Conservation (phyloP, 2,113 vertebrate species). For the Microcebus ravelobensis region DNA sequence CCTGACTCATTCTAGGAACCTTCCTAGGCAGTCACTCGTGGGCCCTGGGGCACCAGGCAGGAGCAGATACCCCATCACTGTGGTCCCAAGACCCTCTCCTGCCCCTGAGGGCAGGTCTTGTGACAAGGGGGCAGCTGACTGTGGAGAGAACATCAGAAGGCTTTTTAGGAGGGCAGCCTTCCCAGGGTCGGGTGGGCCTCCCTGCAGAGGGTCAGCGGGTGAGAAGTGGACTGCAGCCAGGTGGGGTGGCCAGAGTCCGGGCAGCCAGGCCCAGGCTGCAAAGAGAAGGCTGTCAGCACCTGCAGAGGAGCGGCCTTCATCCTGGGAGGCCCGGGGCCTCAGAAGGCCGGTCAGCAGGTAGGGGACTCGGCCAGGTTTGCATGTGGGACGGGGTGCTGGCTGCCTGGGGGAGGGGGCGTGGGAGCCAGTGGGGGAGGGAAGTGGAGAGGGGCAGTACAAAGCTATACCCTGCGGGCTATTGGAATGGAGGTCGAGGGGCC, state of each 20-base stretch:
- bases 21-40: background rate
- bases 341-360: rapidly evolving
- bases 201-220: background rate
- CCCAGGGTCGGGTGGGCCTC: background rate
- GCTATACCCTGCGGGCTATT: rapidly evolving
- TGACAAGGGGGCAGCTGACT: background rate
- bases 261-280: background rate
- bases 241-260: background rate
- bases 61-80: background rate
- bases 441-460: background rate
- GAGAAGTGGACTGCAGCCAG: background rate
- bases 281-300: background rate
- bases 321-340: background rate
- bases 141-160: background rate
- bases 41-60: background rate
- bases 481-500: background rate
- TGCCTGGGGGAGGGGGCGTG: rapidly evolving
- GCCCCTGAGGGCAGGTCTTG: rapidly evolving
- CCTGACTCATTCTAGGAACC: background rate
- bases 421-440: background rate
- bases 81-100: background rate
- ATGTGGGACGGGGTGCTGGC: background rate
- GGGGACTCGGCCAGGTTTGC: background rate
- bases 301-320: background rate
- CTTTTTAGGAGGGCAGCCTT: background rate